phyloP scores from a whole-genome alignment of 1,140 invertebrate genomes.

The Drosophila saltans region DNA sequence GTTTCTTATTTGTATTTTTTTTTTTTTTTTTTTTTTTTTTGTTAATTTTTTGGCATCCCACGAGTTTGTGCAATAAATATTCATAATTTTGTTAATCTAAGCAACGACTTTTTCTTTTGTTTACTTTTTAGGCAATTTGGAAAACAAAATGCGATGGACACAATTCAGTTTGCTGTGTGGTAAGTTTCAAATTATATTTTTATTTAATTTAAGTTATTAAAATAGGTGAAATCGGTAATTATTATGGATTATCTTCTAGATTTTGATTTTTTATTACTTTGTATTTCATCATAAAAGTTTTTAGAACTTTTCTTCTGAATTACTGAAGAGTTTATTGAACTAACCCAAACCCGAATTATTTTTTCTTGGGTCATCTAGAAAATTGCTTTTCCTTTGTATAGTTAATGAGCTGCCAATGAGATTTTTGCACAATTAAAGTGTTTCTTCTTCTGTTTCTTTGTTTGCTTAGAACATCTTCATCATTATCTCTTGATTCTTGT shows the following conservation, averaged over 20 bases:
- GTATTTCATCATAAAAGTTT: not conserved
- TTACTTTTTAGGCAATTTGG: constrained; percentile 58
- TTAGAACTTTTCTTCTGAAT: not conserved
- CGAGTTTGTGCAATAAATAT: constrained; percentile 73
- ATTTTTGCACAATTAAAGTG: constrained; percentile 2
- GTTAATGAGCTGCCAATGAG: constrained; percentile 8
- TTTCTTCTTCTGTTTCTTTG: constrained; percentile 4
- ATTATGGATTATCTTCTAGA: not conserved
- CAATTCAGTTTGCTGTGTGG: constrained; percentile 52
- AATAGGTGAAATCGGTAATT: not conserved
- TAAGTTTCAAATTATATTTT: constrained; percentile 39
- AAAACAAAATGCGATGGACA: constrained; percentile 64
- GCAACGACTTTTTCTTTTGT: constrained; percentile 42
- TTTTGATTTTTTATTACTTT: too few species aligned
- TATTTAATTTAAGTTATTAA: not conserved
- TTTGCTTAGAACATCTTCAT: constrained; percentile 2
- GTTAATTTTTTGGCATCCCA: constrained; percentile 49
- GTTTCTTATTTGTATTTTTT: constrained; percentile 36
- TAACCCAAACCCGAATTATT: not conserved
- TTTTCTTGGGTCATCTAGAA: not conserved
- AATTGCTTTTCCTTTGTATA: constrained; percentile 8
- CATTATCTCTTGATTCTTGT: constrained; percentile 2
- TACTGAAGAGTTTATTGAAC: not conserved
- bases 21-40: constrained; percentile 29
- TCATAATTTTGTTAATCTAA: constrained; percentile 67